A percentile compares a stretch with the other conserved stretches of the same genome.
phyloP scores from a whole-genome alignment of 2,113 vertebrate species.

The Indicator indicator region DNA sequence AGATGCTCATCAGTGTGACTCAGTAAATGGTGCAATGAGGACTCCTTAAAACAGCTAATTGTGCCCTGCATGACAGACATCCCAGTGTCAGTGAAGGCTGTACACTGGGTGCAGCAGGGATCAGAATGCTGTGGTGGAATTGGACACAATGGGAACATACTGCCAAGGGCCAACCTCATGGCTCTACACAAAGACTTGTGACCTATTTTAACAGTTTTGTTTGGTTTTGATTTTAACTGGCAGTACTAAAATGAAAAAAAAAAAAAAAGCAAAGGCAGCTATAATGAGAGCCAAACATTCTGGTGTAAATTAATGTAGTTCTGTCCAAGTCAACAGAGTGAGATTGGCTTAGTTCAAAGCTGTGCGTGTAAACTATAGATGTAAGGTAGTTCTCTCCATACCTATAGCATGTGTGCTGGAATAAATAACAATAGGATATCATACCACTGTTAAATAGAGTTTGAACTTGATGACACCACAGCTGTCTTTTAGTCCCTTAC shows the following conservation, averaged over 20 bases:
- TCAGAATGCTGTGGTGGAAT: conserved; percentile 12
- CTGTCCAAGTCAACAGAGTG: neutral
- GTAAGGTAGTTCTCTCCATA: neutral
- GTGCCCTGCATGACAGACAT: neutral
- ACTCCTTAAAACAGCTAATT: neutral
- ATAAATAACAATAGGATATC: neutral
- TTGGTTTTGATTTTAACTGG: conserved; percentile 57
- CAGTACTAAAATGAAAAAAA: neutral
- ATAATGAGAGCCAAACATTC: neutral
- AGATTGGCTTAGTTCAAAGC: neutral
- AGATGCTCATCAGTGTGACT: neutral
- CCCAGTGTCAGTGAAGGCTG: neutral
- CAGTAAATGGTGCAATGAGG: neutral
- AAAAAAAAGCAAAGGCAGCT: neutral
- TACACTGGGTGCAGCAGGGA: neutral
- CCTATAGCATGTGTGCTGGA: neutral
- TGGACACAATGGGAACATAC: conserved; percentile 21
- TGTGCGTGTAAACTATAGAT: neutral
- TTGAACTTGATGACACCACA: neutral
- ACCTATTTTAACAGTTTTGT: conserved; percentile 10
- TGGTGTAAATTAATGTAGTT: neutral
- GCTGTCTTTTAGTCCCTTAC: neutral
- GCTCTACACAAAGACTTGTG: conserved; percentile 26
- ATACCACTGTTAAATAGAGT: neutral
- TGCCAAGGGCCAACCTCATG: conserved; percentile 30